phyloP scores from a whole-genome alignment of 2,113 vertebrate genomes.

The Otis tarda region DNA sequence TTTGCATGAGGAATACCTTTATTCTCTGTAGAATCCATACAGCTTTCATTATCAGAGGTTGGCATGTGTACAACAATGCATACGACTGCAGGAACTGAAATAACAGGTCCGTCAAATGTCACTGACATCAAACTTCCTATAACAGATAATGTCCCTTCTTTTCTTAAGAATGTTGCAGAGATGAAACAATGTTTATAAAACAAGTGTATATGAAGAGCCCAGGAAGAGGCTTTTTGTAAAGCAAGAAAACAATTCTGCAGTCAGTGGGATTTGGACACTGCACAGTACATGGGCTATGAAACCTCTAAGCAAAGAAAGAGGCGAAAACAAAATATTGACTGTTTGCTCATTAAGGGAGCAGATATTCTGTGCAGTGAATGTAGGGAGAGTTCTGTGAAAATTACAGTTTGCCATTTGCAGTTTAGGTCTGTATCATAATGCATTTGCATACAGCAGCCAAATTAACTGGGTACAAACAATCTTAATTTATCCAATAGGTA shows the following conservation, averaged over 20 bases:
- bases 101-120: background rate
- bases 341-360: background rate
- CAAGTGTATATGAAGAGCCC: accelerated
- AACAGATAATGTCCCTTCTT: background rate
- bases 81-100: background rate
- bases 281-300: background rate
- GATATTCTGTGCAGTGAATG: background rate
- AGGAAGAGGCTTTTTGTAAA: background rate
- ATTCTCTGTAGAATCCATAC: background rate
- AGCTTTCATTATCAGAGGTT: background rate
- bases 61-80: background rate
- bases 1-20: background rate
- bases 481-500: background rate
- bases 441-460: background rate
- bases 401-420: background rate
- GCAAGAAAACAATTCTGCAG: background rate
- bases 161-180: background rate
- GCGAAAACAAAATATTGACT: slow-evolving; percentile 20
- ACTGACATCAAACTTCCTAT: background rate
- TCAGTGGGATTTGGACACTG: background rate
- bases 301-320: background rate
- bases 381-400: background rate
- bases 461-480: background rate
- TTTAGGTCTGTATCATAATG: background rate
- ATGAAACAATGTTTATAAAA: background rate